Percentiles rank a stretch among this genome's conserved stretches.
Conservation (phyloP, 2,797 vertebrate species). For the Sorex maritimensis region DNA sequence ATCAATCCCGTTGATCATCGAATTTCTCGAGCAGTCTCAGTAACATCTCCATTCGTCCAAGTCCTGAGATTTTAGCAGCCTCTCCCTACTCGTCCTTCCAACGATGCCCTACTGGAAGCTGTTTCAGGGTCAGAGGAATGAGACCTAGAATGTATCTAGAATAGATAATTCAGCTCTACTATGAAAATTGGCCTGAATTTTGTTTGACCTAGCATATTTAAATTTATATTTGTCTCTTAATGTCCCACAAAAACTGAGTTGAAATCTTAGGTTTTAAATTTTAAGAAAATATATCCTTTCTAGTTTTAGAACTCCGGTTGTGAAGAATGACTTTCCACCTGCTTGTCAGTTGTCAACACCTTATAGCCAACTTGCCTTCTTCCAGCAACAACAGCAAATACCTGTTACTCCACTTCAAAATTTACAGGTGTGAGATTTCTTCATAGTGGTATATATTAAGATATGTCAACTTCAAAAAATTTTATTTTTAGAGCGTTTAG, state of each 20-base stretch:
- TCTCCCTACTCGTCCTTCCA: too few species aligned
- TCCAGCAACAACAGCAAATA: slow-evolving; percentile 86
- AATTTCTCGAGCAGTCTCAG: too few species aligned
- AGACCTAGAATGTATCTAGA: not conserved
- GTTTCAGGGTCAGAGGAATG: too few species aligned
- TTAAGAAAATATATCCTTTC: slow-evolving; percentile 65
- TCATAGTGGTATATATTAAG: slow-evolving; percentile 1
- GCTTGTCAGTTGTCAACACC: slow-evolving; percentile 90
- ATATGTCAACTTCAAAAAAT: not conserved
- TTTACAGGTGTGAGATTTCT: slow-evolving; percentile 88
- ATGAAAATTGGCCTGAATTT: slow-evolving; percentile 47
- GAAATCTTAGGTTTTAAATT: slow-evolving; percentile 62
- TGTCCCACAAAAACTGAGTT: not conserved
- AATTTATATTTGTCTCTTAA: slow-evolving; percentile 26
- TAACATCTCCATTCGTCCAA: too few species aligned
- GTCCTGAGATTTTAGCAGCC: too few species aligned
- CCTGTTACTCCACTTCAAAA: slow-evolving; percentile 89
- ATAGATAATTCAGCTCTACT: slow-evolving; percentile 18
- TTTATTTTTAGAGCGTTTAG: slow-evolving; percentile 49
- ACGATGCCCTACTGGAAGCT: too few species aligned
- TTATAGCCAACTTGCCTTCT: slow-evolving; percentile 88
- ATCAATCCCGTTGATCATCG: too few species aligned
- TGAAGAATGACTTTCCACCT: slow-evolving; percentile 90
- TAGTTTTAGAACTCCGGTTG: slow-evolving; percentile 94
- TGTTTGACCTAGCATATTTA: slow-evolving; percentile 48